phyloP scores from a whole-genome alignment of 2,888 invertebrate genomes.

The Leucoma salicis region DNA sequence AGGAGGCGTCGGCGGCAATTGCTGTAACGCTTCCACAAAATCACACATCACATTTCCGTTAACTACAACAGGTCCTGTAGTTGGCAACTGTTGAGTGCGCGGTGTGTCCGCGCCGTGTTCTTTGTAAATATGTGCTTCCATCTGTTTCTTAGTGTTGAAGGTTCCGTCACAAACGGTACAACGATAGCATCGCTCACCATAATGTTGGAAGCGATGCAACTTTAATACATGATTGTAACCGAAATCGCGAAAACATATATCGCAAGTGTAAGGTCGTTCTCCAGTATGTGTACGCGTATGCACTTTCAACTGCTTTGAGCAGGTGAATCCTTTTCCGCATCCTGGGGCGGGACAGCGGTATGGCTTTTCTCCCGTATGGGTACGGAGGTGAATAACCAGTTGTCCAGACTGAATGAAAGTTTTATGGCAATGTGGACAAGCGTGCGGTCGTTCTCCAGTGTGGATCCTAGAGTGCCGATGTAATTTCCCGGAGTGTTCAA shows the following conservation, averaged over 20 bases:
- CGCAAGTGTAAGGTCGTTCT: constrained; percentile 94
- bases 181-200: constrained; percentile 95
- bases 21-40: constrained; percentile 71
- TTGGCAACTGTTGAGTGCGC: constrained; percentile 55
- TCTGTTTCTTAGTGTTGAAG: constrained; percentile 94
- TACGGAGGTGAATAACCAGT: constrained; percentile 94
- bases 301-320: constrained; percentile 95
- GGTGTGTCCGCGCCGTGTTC: constrained; percentile 80
- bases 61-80: constrained; percentile 51
- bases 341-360: constrained; percentile 90
- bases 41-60: constrained; percentile 71
- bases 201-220: constrained; percentile 94
- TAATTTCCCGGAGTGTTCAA: constrained; percentile 94
- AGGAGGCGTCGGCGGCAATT: constrained; percentile 81
- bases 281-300: constrained; percentile 96
- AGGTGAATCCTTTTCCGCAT: constrained; percentile 95
- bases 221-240: constrained; percentile 96
- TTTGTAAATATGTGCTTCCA: constrained; percentile 91
- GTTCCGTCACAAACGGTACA: constrained; percentile 96
- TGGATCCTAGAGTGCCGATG: constrained; percentile 96
- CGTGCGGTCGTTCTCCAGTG: constrained; percentile 94
- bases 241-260: constrained; percentile 94
- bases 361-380: constrained; percentile 94
- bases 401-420: constrained; percentile 96
- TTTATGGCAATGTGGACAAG: constrained; percentile 92